A percentile compares a stretch with the other conserved stretches of the same genome.
These are phyloP conservation scores for Bombylius discolor DNA, from an alignment of 2,888 invertebrate genomes.

Conservation along the genomic window DNA sequence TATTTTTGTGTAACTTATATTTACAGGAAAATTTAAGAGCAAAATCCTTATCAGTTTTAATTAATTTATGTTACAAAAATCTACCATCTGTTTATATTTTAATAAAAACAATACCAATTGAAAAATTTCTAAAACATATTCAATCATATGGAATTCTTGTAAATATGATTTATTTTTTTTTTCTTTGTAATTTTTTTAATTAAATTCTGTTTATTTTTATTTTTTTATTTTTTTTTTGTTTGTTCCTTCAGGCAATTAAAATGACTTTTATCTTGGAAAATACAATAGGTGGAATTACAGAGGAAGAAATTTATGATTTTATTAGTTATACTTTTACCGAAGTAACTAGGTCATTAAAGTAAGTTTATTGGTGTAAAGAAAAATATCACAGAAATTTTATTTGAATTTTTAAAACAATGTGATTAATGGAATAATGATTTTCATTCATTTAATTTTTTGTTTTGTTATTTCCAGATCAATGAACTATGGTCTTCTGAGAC, in stretches of 20 bases:
- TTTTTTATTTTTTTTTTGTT: too few species aligned
- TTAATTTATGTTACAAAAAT: conserved; percentile 14
- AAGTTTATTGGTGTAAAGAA: background rate
- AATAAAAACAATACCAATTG: background rate
- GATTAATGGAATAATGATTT: too few species aligned
- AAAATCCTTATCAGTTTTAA: conserved; percentile 2
- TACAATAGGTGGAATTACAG: conserved; percentile 6
- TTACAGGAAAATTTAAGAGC: conserved; percentile 1
- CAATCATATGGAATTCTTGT: conserved; percentile 6
- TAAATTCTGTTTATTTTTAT: background rate
- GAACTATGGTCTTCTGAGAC: conserved; percentile 7
- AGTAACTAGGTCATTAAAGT: conserved; percentile 4
- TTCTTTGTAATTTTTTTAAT: background rate
- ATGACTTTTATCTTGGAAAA: conserved; percentile 12
- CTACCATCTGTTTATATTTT: conserved; percentile 8
- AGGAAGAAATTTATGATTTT: conserved; percentile 11
- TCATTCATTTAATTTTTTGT: background rate
- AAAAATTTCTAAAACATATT: conserved; percentile 6
- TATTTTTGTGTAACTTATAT: background rate
- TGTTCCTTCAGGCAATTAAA: conserved; percentile 10
- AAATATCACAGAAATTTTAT: background rate
- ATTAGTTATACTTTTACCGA: conserved; percentile 12
- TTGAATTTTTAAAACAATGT: too few species aligned
- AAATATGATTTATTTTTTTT: background rate
- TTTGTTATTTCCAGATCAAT: conserved; percentile 1